These are phyloP conservation scores for Rhagoletis pomonella DNA, from an alignment of 1,140 invertebrate species.

Conservation along the genomic window DNA sequence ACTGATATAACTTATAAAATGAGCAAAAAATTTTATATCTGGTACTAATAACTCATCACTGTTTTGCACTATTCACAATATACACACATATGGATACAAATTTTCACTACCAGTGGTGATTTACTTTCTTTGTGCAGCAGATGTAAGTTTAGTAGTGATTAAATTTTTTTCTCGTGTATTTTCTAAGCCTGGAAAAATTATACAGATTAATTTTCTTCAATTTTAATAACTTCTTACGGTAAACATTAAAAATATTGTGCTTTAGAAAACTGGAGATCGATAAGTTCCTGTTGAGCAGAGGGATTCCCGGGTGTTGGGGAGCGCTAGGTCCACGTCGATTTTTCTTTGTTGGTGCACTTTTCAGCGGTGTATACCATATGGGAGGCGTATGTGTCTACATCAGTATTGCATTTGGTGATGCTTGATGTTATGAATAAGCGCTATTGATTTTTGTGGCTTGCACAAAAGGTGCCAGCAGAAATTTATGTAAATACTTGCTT, in stretches of 20 bases:
- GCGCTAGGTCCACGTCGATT: slow-evolving; percentile 29
- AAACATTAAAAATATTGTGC: not conserved
- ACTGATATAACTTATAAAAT: too few species aligned
- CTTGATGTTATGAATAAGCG: slow-evolving; percentile 40
- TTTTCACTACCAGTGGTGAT: slow-evolving; percentile 23
- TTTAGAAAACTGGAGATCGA: not conserved
- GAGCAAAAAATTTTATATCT: not conserved
- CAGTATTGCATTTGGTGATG: slow-evolving; percentile 38
- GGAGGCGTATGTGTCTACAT: slow-evolving; percentile 46
- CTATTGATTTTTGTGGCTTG: slow-evolving; percentile 31
- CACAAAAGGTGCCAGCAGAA: not conserved
- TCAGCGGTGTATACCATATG: slow-evolving; percentile 30
- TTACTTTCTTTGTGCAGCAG: slow-evolving; percentile 27
- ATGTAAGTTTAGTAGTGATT: slow-evolving; percentile 6
- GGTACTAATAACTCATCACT: not conserved
- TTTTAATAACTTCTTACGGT: not conserved
- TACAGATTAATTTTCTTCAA: not conserved
- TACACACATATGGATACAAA: not conserved
- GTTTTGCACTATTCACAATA: slow-evolving; percentile 14
- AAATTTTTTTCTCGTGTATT: not conserved
- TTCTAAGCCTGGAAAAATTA: not conserved
- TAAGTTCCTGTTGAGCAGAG: not conserved
- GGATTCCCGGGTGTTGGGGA: slow-evolving; percentile 1
- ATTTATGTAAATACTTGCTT: slow-evolving; percentile 9
- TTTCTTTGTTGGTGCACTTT: slow-evolving; percentile 8